Evolutionary conservation across 2,888 invertebrate species (phyloP).

Genomic region (Pteria penguin): DNA sequence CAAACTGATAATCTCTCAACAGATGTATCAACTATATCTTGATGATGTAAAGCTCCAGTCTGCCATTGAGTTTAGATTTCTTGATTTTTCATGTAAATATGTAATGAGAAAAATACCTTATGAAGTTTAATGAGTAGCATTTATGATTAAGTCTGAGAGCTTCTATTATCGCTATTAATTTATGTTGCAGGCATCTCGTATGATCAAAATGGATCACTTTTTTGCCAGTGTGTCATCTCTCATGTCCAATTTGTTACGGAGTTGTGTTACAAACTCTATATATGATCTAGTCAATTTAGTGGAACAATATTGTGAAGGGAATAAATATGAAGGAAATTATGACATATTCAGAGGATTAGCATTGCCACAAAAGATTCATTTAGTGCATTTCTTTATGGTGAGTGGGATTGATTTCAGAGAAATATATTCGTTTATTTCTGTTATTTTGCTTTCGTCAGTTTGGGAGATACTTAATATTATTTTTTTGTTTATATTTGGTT

Average conservation of each 20-base stretch:
- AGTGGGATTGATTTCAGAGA: constrained; percentile 35
- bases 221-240: constrained; percentile 87
- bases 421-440: background rate
- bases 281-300: constrained; percentile 76
- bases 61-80: too few species aligned
- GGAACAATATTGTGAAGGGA: constrained; percentile 76
- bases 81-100: too few species aligned
- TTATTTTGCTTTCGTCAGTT: background rate
- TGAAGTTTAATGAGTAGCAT: too few species aligned
- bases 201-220: constrained; percentile 84
- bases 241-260: constrained; percentile 88
- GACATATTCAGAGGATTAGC: constrained; percentile 72
- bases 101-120: too few species aligned
- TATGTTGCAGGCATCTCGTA: constrained; percentile 63
- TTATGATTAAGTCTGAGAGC: too few species aligned
- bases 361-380: constrained; percentile 68
- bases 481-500: too few species aligned
- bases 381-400: constrained; percentile 76
- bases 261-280: constrained; percentile 76
- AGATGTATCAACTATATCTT: too few species aligned
- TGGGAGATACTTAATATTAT: too few species aligned
- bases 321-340: constrained; percentile 76
- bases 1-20: too few species aligned
- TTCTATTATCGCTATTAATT: too few species aligned
- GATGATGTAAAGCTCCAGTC: too few species aligned